A percentile compares a stretch with the other conserved stretches of the same genome.
Conservation (phyloP, 2,888 invertebrate species). For the Oligia fasciuncula region DNA sequence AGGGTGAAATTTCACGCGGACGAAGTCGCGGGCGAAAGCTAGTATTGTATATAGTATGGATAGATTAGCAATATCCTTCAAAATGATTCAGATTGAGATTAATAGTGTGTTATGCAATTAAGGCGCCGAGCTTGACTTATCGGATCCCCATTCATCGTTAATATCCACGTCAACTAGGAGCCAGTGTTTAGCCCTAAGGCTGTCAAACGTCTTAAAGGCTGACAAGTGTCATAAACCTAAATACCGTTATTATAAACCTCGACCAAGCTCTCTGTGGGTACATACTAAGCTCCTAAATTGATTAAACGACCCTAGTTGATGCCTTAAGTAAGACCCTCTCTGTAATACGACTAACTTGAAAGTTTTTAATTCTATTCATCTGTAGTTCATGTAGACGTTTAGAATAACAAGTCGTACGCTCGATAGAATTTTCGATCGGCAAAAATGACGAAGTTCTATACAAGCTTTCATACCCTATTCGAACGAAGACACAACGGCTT, state of each 20-base stretch:
- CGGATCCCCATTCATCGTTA: constrained; percentile 1
- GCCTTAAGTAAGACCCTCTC: constrained; percentile 27
- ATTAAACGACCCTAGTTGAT: constrained; percentile 49
- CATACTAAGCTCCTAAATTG: constrained; percentile 50
- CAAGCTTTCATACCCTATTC: not conserved
- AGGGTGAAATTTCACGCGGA: no score
- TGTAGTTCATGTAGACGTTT: constrained; percentile 14
- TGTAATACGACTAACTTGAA: constrained; percentile 31
- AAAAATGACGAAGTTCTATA: not conserved
- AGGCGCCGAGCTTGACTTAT: not conserved
- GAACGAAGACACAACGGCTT: not conserved
- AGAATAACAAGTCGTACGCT: not conserved
- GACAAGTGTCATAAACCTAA: constrained; percentile 19
- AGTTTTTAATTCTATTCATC: constrained; percentile 52
- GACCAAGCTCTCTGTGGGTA: constrained; percentile 6
- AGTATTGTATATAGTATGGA: no score
- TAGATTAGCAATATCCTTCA: no score
- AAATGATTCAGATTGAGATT: no score
- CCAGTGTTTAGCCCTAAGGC: constrained; percentile 12
- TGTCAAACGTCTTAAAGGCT: constrained; percentile 21
- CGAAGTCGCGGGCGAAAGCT: no score
- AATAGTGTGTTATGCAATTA: not conserved
- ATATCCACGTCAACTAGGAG: constrained; percentile 5
- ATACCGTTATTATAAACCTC: constrained; percentile 17
- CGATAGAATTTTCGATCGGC: not conserved